Percentiles rank a stretch among this genome's conserved stretches.
These are phyloP conservation scores for Diarsia mendica DNA, from an alignment of 2,888 invertebrate genomes.

Conservation along the genomic window DNA sequence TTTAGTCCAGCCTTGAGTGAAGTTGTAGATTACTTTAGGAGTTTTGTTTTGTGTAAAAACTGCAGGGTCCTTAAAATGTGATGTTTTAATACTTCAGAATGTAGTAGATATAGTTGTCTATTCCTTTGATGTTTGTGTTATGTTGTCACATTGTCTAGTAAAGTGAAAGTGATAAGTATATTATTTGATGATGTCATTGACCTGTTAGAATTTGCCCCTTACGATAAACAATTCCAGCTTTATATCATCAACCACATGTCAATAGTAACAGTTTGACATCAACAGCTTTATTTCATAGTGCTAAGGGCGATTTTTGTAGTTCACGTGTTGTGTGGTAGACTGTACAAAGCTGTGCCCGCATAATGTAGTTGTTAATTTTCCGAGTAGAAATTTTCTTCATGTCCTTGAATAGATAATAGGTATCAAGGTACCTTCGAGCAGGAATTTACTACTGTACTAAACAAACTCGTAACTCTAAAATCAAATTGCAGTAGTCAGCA, in stretches of 20 bases:
- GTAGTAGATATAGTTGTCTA: neutral
- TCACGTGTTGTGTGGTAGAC: neutral
- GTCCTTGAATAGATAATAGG: conserved; percentile 23
- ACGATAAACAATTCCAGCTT: conserved; percentile 8
- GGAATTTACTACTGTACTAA: neutral
- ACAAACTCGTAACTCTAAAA: neutral
- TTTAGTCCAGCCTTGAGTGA: too few species aligned
- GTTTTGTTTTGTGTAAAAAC: neutral
- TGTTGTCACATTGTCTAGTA: conserved; percentile 22
- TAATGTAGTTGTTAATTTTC: conserved; percentile 33
- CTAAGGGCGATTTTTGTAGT: neutral
- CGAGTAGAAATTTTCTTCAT: conserved; percentile 32
- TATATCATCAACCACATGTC: neutral
- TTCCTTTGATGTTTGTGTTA: conserved; percentile 20
- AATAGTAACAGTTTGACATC: neutral
- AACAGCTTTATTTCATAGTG: conserved; percentile 17
- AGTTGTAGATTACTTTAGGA: neutral
- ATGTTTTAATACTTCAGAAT: neutral
- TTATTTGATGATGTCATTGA: conserved; percentile 35
- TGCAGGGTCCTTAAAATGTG: too few species aligned
- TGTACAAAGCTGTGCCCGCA: conserved; percentile 36
- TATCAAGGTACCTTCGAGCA: neutral
- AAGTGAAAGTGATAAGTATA: conserved; percentile 47
- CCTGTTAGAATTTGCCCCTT: conserved; percentile 35
- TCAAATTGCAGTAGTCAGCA: neutral